Evolutionary conservation across 1,140 invertebrate genomes (phyloP), one percentile per base, ranked within the genome.

Genomic region (Lysiphlebus fabarum): DNA sequence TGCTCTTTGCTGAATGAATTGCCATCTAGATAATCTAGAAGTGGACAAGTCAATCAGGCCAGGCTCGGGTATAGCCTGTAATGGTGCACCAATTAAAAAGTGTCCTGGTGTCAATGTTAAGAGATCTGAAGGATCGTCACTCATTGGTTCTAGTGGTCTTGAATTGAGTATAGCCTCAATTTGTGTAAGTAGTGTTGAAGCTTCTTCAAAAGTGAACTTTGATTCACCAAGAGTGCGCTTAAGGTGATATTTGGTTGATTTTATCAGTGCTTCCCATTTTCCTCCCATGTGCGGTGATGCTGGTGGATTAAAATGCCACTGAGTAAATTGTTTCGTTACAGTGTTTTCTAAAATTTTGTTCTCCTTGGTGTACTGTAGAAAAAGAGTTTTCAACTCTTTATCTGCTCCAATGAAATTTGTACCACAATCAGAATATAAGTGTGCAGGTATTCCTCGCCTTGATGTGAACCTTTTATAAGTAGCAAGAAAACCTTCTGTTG

Each of bases 141-240:
- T 58, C 14, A 69, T 44, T 7, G 53, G 44, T 37, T 44, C 49
- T 0, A 70, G 55, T 36, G 68, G 67, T 42, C 70, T 53, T 8
- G 67, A 69, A 54, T 72, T 73, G 5, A 73, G 50, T 8, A 67
- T 59, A 6, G 64, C 62, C 63, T 72, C 71, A 14, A 71, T 66
- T 62, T 71, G 65, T 42, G 44, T 45, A 2, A 69, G 44, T 7
- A 66, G n/a, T 8, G 66, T 70, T 7, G 56, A 59, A 33, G 69
- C 55, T 58, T 74, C 62, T 50, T 72, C 65, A 49, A 57, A 70
- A 8, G 70, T 73, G 7, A 72, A 53, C 6, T 41, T 48, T 36
- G 36, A 34, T 10, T 66, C 59, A 4, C 63, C 60, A 43, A 73
- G 36, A 2, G 65, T 56, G 7, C 65, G 56, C 12, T 41, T 41